These are phyloP conservation scores for Candoia aspera DNA, from an alignment of 2,113 vertebrate species.

Conservation along the genomic window DNA sequence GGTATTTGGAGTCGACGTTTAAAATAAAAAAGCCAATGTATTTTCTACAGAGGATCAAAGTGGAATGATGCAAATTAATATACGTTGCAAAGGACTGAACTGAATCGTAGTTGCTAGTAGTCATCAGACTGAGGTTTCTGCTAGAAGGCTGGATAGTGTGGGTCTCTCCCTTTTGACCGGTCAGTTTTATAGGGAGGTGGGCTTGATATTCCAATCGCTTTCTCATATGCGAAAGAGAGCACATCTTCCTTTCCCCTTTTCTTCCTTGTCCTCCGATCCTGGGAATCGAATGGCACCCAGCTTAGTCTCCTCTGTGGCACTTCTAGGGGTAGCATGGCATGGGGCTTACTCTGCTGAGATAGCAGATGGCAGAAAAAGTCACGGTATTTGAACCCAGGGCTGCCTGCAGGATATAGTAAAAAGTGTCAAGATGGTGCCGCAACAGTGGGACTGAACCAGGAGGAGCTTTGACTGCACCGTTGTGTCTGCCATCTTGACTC, in stretches of 20 bases:
- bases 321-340: not conserved
- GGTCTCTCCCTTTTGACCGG: not conserved
- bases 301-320: no score
- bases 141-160: not conserved
- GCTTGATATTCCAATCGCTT: no score
- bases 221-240: not conserved
- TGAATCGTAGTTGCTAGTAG: not conserved
- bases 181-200: not conserved
- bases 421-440: not conserved
- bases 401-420: not conserved
- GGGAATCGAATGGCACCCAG: not conserved
- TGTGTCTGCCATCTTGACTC: not conserved
- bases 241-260: not conserved
- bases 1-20: not conserved
- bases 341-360: not conserved
- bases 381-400: not conserved
- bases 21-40: not conserved
- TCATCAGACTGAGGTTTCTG: not conserved
- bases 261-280: not conserved
- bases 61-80: not conserved
- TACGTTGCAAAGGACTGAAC: not conserved
- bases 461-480: not conserved
- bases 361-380: no score
- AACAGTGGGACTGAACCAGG: not conserved
- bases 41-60: not conserved